Base-by-base conservation (phyloP, 2,797 vertebrate genomes). In the Onychomys leucogaster region DNA sequence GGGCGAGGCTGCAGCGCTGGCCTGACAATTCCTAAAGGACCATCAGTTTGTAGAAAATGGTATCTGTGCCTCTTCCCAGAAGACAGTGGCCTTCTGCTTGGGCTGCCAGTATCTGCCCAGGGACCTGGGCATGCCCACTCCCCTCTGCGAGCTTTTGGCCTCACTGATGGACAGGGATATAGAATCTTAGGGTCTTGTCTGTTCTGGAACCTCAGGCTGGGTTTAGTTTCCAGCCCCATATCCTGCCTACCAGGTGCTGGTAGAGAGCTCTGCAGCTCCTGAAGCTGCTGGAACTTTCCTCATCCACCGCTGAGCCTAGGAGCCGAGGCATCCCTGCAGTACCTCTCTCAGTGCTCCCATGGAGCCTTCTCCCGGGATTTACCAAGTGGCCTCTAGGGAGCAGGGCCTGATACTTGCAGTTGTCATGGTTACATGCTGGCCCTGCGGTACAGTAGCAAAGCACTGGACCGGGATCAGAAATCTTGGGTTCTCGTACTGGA, bases 321-420 rank as follows among this genome's bases (percentile, higher is more conserved):
- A 43, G 59, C 78, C 75, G 57, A 76, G 29, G 93, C 75, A 29
- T 82, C 61, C 3, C 57, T 49, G 52, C 52, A 87, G 17, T 2
- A 46, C 27, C 49, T 52, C 73, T 81, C 89, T 89, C 73, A 37
- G 8, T 57, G 52, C 43, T 80, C 80, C 52, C 34, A n/a, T 2
- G 52, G 83, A 94, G 76, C 71, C 77, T 73, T 96, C 82, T 73
- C 89, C 91, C 41, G 73, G 87, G 25, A 71, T 69, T 95, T 61
- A 46, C 41, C 78, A 89, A 17, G 78, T 23, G 63, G 75, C 90
- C 75, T 49, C 8, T n/a, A 67, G 34, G 32, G 63, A 94, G 71
- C 27, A 4, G 13, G 2, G 75, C 1, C 82, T 49, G 34, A 76
- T 29, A 77, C 32, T 75, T 63, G 90, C 43, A n/a, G 90, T 83